Conservation (phyloP, 2,113 vertebrate genomes). For the Phaethon lepturus region DNA sequence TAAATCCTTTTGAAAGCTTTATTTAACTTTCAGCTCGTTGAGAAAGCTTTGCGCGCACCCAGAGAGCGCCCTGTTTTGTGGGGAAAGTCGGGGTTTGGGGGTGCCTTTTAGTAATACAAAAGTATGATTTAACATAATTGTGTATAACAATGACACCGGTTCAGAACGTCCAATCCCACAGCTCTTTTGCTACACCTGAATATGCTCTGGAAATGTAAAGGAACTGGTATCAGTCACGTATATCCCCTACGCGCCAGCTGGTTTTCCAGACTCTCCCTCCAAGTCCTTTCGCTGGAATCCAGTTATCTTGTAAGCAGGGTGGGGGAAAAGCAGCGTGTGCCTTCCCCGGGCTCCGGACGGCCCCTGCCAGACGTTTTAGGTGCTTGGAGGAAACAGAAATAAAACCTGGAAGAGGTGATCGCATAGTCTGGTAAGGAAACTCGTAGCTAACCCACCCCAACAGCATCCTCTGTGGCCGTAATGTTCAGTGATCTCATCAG, state of each 20-base stretch:
- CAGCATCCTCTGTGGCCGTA: background rate
- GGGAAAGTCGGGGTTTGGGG: background rate
- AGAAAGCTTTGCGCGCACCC: background rate
- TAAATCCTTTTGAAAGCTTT: constrained; percentile 77
- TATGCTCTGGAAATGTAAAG: background rate
- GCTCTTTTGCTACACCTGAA: background rate
- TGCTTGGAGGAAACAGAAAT: background rate
- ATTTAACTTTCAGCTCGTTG: constrained; percentile 75
- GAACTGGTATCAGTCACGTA: fast-evolving
- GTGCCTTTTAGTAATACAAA: background rate
- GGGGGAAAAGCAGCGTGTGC: background rate
- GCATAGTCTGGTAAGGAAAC: background rate
- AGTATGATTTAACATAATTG: background rate
- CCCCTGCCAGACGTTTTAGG: background rate
- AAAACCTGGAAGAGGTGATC: background rate
- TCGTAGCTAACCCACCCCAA: constrained; percentile 43
- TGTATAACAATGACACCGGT: fast-evolving
- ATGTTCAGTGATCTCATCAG: background rate
- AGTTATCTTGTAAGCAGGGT: background rate
- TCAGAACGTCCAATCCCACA: background rate
- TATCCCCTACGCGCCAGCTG: too few species aligned
- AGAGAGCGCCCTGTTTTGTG: background rate
- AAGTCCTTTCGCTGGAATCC: background rate
- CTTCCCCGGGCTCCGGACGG: background rate
- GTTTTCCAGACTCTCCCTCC: background rate